A percentile compares a stretch with the other conserved stretches of the same genome.
Conservation (phyloP, 2,888 invertebrate species). For the Leptinotarsa haldemani region DNA sequence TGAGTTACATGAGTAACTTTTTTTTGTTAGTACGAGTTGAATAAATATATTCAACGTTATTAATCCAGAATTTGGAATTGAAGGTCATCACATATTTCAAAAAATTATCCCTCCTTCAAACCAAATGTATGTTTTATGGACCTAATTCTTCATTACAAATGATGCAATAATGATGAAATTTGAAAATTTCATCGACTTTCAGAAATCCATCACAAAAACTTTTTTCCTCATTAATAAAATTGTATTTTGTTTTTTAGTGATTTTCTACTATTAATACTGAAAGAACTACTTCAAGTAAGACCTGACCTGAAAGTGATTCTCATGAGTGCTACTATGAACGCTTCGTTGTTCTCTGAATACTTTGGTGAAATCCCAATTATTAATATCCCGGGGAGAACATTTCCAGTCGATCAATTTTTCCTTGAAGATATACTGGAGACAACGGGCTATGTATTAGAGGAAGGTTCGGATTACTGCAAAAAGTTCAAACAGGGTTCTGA, state of each 20-base stretch:
- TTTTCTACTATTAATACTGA: slow-evolving; percentile 85
- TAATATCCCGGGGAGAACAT: slow-evolving; percentile 86
- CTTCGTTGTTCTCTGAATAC: slow-evolving; percentile 85
- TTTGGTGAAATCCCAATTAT: slow-evolving; percentile 83
- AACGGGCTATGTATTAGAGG: slow-evolving; percentile 72
- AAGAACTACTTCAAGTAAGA: slow-evolving; percentile 78
- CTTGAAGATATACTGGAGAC: slow-evolving; percentile 84
- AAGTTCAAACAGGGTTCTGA: slow-evolving; percentile 69
- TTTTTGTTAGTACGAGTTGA: too few relatives aligned
- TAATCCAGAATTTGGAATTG: too few relatives aligned
- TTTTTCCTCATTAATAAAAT: too few relatives aligned
- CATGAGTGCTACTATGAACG: slow-evolving; percentile 95
- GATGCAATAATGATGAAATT: too few relatives aligned
- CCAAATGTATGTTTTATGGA: too few relatives aligned
- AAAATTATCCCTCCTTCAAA: too few relatives aligned
- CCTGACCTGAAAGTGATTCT: slow-evolving; percentile 85
- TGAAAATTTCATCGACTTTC: background rate
- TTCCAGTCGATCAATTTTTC: slow-evolving; percentile 84
- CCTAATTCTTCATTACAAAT: too few relatives aligned
- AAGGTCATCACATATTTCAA: too few relatives aligned
- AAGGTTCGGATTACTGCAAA: slow-evolving; percentile 73
- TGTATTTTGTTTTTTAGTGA: slow-evolving; percentile 70
- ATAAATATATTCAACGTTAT: too few relatives aligned
- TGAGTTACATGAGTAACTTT: background rate
- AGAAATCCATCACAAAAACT: background rate